Conservation (phyloP, 2,113 vertebrate species). For the Dipodomys spectabilis region DNA sequence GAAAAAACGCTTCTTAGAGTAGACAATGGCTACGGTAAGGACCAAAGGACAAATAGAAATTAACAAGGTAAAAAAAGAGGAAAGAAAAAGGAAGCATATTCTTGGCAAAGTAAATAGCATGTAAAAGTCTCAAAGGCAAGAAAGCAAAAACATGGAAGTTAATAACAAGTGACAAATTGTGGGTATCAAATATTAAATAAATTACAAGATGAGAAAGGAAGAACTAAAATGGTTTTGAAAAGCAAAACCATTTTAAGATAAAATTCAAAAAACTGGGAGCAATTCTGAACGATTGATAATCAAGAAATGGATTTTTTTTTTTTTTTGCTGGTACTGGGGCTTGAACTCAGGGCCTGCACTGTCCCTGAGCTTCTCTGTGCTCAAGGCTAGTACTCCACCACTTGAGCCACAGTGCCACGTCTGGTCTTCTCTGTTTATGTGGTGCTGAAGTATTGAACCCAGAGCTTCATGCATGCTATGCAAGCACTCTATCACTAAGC, state of each 20-base stretch:
- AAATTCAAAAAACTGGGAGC: neutral
- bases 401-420: too few species aligned
- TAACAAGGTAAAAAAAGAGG: neutral
- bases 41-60: constrained; percentile 26
- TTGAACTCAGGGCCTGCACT: too few species aligned
- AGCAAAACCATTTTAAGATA: too few species aligned
- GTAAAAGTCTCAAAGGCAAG: neutral
- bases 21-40: neutral
- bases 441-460: too few species aligned
- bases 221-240: neutral
- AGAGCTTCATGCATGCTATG: too few species aligned
- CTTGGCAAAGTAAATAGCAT: constrained; percentile 19
- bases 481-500: too few species aligned
- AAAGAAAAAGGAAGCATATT: constrained; percentile 4
- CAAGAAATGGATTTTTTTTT: neutral
- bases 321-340: too few species aligned
- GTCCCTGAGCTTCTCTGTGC: too few species aligned
- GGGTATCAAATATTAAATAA: constrained; percentile 19
- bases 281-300: neutral
- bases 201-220: constrained; percentile 5
- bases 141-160: constrained; percentile 31
- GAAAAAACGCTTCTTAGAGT: constrained; percentile 41
- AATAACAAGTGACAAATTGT: constrained; percentile 23
- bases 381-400: too few species aligned
- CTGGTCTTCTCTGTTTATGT: too few species aligned